Percentiles rank a stretch among this genome's conserved stretches.
Conservation (phyloP, 2,113 vertebrate genomes). For the Lynx canadensis region DNA sequence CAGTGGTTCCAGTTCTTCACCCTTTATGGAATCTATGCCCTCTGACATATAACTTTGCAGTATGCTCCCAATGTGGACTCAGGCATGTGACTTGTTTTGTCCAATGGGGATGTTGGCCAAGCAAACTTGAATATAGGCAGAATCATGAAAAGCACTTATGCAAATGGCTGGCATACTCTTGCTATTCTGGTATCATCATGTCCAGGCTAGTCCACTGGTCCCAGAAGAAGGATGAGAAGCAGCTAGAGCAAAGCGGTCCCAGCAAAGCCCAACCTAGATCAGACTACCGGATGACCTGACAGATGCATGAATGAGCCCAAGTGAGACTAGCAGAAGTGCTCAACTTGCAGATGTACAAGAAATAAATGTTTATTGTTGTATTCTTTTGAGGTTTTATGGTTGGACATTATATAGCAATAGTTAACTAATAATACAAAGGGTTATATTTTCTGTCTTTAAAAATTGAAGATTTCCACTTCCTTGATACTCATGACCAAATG, state of each 20-base stretch:
- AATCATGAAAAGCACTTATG: conserved; percentile 2
- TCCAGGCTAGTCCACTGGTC: neutral
- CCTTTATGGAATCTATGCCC: neutral
- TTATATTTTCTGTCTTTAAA: conserved; percentile 40
- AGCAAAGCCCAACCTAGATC: neutral
- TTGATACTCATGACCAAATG: neutral
- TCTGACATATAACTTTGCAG: neutral
- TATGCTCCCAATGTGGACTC: neutral
- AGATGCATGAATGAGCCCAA: neutral
- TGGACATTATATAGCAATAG: neutral
- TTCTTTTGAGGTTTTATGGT: conserved; percentile 18
- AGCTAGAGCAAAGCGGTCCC: neutral
- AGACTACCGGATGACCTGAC: neutral
- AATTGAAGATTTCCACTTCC: neutral
- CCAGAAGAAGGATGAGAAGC: neutral
- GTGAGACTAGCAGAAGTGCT: neutral
- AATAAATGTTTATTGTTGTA: neutral
- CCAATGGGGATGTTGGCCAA: neutral
- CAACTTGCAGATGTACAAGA: neutral
- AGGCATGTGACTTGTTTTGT: conserved; percentile 22
- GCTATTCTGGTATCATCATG: neutral
- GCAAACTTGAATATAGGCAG: conserved; percentile 11
- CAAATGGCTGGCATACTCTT: conserved; percentile 26
- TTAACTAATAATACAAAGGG: neutral
- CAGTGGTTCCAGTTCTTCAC: neutral